Base-by-base conservation (phyloP, 2,888 invertebrate species). In the Polia nebulosa region DNA sequence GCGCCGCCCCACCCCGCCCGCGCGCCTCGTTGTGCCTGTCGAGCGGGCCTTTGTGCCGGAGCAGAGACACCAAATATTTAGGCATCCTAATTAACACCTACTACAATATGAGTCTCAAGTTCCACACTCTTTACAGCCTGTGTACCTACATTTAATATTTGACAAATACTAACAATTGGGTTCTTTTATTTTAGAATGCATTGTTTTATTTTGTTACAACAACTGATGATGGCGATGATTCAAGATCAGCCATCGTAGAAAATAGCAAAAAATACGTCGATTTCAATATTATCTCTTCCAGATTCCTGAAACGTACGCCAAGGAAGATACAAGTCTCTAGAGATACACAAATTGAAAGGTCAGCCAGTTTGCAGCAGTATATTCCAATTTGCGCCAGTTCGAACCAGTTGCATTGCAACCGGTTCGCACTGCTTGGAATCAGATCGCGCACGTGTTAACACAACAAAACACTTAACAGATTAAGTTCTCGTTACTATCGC, bases 401-500 rank as follows among this genome's bases (percentile, higher is more conserved):
- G 6, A 17, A 13, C 29, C 49, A 25, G 57, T n/a, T 72, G 56
- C 44, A 41, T n/a, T 72, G 56, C 44, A 41, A 13, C 25, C 15
- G 20, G 52, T 29, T 58, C 36, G 22, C 44, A 11, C n/a, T 25
- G 41, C 39, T 32, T 4, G 22, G n/a, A 32, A 45, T 34, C 55
- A 22, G 53, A 39, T 53, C 29, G 57, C 27, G 27, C 15, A 13
- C 61, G 25, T 61, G 49, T 60, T 34, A 72, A 78, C 72, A 81
- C 59, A 68, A 78, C 59, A 77, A 73, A 66, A 77, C 73, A 78
- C 78, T 78, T 72, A 59, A 62, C 72, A 68, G 62, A 78, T 80
- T 68, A 72, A 68, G 64, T 58, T 41, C 59, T 65, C 62, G 63
- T 81, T 68, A 57, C 63, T 58, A 45, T 51, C 60, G 45, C 78